Evolutionary conservation across 2,797 vertebrate genomes (phyloP).

Genomic region (Pagetopsis macropterus): DNA sequence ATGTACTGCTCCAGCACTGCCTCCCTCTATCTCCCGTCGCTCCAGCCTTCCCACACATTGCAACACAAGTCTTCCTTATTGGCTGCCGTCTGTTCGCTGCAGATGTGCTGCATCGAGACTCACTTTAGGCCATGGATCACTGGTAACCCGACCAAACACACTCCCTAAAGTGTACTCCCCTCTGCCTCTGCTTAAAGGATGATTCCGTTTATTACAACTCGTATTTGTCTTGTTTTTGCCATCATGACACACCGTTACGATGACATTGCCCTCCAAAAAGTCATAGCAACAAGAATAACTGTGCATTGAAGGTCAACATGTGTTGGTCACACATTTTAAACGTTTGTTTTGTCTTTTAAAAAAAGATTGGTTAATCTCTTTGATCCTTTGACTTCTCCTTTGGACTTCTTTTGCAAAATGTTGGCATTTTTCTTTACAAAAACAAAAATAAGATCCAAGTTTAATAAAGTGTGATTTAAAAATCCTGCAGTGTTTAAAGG

Average conservation of each 20-base stretch:
- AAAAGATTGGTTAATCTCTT: too few species aligned
- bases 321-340: too few species aligned
- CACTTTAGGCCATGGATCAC: slow-evolving; percentile 54
- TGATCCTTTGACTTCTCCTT: too few species aligned
- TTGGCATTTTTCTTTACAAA: too few species aligned
- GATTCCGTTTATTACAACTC: slow-evolving; percentile 30
- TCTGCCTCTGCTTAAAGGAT: slow-evolving; percentile 32
- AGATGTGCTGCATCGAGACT: slow-evolving; percentile 55
- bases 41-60: slow-evolving; percentile 42
- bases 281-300: slow-evolving; percentile 1
- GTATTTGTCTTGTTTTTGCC: slow-evolving; percentile 6
- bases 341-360: too few species aligned
- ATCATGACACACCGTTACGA: slow-evolving; percentile 1
- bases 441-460: too few species aligned
- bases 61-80: slow-evolving; percentile 59
- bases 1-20: slow-evolving; percentile 28
- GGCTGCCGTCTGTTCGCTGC: slow-evolving; percentile 26
- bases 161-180: slow-evolving; percentile 28
- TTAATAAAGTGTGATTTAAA: too few species aligned
- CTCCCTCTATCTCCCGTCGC: slow-evolving; percentile 34
- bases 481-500: too few species aligned
- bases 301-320: neutral
- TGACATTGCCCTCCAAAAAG: neutral
- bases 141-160: slow-evolving; percentile 40
- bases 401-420: too few species aligned